These are phyloP conservation scores for Callosobruchus maculatus DNA, from an alignment of 2,888 invertebrate genomes.

Conservation along the genomic window DNA sequence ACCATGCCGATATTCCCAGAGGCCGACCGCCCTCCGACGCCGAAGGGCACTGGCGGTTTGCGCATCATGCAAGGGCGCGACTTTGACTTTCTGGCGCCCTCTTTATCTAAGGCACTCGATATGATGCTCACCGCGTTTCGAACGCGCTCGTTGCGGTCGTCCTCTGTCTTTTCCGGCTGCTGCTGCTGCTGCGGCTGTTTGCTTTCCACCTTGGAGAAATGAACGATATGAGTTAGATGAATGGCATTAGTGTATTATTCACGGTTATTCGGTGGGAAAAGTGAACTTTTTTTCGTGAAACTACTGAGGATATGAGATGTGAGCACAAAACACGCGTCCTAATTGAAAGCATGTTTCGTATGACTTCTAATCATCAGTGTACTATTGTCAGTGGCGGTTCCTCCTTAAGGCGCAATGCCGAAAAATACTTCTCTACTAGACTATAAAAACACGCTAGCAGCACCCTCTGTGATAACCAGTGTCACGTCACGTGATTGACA, in stretches of 20 bases:
- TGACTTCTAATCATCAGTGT: too few relatives aligned
- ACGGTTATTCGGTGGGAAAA: not conserved
- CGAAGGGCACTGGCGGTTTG: slow-evolving; percentile 67
- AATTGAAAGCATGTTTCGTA: not conserved
- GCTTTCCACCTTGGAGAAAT: not conserved
- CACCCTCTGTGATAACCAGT: too few relatives aligned
- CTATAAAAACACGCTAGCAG: too few relatives aligned
- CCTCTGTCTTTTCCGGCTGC: slow-evolving; percentile 27
- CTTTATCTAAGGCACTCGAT: slow-evolving; percentile 61
- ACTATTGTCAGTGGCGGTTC: too few relatives aligned
- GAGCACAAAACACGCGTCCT: not conserved
- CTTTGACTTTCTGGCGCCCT: slow-evolving; percentile 48
- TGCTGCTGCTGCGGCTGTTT: slow-evolving; percentile 4
- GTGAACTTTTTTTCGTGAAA: not conserved
- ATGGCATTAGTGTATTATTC: not conserved
- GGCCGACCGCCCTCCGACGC: slow-evolving; percentile 53
- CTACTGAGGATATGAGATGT: not conserved
- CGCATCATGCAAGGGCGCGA: slow-evolving; percentile 47
- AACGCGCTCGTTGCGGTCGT: slow-evolving; percentile 55
- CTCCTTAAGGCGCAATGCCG: too few relatives aligned
- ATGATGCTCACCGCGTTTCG: slow-evolving; percentile 71
- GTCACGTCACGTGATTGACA: too few relatives aligned
- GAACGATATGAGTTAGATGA: not conserved
- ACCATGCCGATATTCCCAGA: slow-evolving; percentile 54
- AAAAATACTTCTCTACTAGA: too few relatives aligned